Evolutionary conservation across 2,113 vertebrate species (phyloP), one percentile per base, ranked within the genome.

Genomic region (Syngnathoides biaculeatus): DNA sequence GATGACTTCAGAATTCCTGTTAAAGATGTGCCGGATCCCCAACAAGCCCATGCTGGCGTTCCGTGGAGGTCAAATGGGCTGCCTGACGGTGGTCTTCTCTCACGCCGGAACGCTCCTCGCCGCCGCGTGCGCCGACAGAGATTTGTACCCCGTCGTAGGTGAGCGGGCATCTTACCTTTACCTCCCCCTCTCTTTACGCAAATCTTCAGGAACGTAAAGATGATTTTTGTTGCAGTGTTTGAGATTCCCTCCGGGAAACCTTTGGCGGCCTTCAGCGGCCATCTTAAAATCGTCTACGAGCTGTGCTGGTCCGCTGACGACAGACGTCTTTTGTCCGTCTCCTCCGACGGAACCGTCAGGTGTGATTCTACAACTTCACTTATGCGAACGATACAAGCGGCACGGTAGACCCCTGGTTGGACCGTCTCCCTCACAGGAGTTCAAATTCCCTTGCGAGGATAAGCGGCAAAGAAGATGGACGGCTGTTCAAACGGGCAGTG

Each of bases 281-380:
- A 99, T 69, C 93, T 99, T 65, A 97, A 94, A 83, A 94, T 98
- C 67, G 94, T 98, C 19, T 99, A 99, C 86, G 95, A 97, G 81
- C 93, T 99, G 77, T 98, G 94, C 85, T 99, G 97, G 97, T 96
- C 95, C 64, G 92, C 88, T 80, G 94, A 98, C 58, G 92, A 96
- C 83, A 78, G 80, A 0, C 88, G 80, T 20, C 90, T 99, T 72
- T 90, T 99, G 79, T 97, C 95, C 20, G 93, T 95, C 38, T 99
- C 97, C 14, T 98, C 97, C 69, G 97, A 99, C 78, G 92, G 95
- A 81, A 98, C 96, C 52, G 97, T 95, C 78, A 94, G 95, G 97
- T 98, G 65, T n/a, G 22, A 24, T 43, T 13, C 13, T 26, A 12
- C 15, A 0, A 11, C 13, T 43, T 60, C 0, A 30, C 15, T 55